These are phyloP conservation scores for Deroptyus accipitrinus DNA, from an alignment of 2,113 vertebrate species.

Conservation along the genomic window DNA sequence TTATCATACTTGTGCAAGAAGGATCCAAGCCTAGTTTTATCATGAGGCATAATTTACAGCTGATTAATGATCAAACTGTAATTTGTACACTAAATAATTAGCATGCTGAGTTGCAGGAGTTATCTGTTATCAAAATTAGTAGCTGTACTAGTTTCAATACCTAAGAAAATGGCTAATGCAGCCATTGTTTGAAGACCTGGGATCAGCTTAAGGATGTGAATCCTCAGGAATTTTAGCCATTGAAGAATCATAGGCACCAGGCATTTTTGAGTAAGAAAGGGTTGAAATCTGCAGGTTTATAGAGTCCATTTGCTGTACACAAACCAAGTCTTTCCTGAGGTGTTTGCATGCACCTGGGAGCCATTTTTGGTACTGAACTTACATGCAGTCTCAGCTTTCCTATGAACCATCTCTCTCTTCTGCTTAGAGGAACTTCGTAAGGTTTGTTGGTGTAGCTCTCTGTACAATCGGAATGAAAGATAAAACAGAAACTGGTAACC, in stretches of 20 bases:
- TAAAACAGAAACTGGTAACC: neutral
- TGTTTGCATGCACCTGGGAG: neutral
- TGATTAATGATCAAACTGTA: conserved; percentile 37
- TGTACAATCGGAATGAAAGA: neutral
- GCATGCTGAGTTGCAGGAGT: neutral
- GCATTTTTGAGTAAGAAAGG: neutral
- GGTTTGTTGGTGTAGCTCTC: neutral
- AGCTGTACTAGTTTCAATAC: neutral
- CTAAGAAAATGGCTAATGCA: neutral
- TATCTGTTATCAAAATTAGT: neutral
- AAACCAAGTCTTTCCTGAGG: neutral
- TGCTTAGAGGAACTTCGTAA: neutral
- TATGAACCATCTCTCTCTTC: neutral
- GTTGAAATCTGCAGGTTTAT: neutral
- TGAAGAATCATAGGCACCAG: neutral
- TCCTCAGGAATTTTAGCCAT: neutral
- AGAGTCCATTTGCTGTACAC: neutral
- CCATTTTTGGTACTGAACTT: neutral
- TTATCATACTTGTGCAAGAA: conserved; percentile 6
- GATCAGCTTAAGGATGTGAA: neutral
- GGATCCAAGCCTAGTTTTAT: conserved; percentile 23
- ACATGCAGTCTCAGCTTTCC: neutral
- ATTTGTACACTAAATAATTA: neutral
- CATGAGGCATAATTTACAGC: conserved; percentile 18
- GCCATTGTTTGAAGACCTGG: neutral